Evolutionary conservation across 2,888 invertebrate species (phyloP).

Genomic region (Antheraea assamensis): DNA sequence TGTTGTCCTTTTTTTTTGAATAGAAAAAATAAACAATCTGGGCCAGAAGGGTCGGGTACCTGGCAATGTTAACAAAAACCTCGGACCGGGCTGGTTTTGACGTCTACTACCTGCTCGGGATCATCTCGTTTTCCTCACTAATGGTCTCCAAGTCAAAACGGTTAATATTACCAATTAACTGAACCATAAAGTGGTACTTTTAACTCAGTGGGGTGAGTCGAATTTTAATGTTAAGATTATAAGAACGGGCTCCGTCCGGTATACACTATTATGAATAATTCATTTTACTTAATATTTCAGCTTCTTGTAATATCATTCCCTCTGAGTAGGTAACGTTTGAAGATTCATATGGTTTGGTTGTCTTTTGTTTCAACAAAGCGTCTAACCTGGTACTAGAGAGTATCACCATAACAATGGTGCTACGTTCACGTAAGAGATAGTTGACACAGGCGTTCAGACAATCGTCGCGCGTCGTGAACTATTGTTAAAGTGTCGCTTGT

Average conservation of each 20-base stretch:
- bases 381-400: constrained; percentile 59
- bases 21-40: constrained; percentile 60
- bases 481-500: constrained; percentile 64
- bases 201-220: constrained; percentile 59
- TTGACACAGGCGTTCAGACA: constrained; percentile 67
- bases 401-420: constrained; percentile 76
- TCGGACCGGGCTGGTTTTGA: constrained; percentile 59
- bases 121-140: constrained; percentile 68
- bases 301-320: constrained; percentile 44
- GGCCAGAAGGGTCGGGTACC: constrained; percentile 68
- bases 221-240: constrained; percentile 64
- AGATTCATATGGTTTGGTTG: constrained; percentile 61
- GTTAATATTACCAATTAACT: constrained; percentile 76
- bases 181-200: constrained; percentile 63
- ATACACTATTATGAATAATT: constrained; percentile 67
- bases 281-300: constrained; percentile 55
- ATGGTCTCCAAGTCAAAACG: constrained; percentile 65
- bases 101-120: constrained; percentile 75
- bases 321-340: constrained; percentile 40
- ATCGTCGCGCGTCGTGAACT: constrained; percentile 69
- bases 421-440: constrained; percentile 66
- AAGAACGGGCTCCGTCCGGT: constrained; percentile 48
- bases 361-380: constrained; percentile 69
- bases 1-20: constrained; percentile 41
- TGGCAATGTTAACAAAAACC: constrained; percentile 68